Base-by-base conservation (phyloP, 2,113 vertebrate species). In the Oryzias woworae region DNA sequence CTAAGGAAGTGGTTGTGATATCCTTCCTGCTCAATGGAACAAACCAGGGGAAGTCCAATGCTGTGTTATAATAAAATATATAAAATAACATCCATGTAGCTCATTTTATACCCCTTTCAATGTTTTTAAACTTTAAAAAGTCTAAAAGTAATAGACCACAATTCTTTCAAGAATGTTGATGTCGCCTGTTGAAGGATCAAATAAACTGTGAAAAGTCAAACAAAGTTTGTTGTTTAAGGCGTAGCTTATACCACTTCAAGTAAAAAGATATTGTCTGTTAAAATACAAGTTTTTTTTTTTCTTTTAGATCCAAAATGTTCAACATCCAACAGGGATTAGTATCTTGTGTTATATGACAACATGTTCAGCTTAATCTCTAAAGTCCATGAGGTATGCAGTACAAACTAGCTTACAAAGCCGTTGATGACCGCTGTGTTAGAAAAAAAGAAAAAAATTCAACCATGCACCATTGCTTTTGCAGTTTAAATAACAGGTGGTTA, bases 1-100 rank as follows among this genome's bases (percentile, higher is more conserved):
- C 53, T 52, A 52, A 88, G 82, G 87, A 89, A 86, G 80, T 71
- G 67, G 80, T 76, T 56, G 71, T 74, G 84, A 89, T 81, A 86
- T 89, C 84, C 85, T 89, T 67, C 54, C 58, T 60, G 70, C 62
- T 78, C 80, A 85, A 82, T 88, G 72, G 77, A 75, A 75, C 66
- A 81, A 69, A 82, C 60, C 17, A 71, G 71, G 53, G 78, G 72
- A 85, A 90, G 49, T 69, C 51, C 50, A 24, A 57, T 53, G 24
- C 20, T 10, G 43, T 60, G 53, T 13, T 47, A 42, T 57, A 53
- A 18, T 58, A 59, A 31, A 56, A 48, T 15, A 17, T 15, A 45
- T 15, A 16, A 45, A 16, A 45, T 15, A 14, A 43, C 12, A 12
- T 43, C 14, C 14, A 8, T 14, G 42, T 45, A 47, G 6, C 16